Conservation (phyloP, 2,888 invertebrate species). For the Cynaeus angustus region DNA sequence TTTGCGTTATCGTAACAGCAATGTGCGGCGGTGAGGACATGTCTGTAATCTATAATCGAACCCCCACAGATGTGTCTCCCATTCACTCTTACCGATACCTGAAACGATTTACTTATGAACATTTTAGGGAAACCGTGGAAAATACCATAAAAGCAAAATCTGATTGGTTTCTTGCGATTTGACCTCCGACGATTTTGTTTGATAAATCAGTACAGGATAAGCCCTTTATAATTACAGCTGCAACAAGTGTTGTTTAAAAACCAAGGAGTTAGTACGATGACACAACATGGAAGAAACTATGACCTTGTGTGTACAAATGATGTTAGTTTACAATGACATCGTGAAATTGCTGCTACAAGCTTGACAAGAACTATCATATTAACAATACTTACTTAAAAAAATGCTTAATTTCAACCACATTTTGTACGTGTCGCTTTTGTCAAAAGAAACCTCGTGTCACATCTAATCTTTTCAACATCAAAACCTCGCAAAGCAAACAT, state of each 20-base stretch:
- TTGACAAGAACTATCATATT: neutral
- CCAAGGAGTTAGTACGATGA: too few relatives aligned
- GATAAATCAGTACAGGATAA: neutral
- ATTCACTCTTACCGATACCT: conserved; percentile 50
- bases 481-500: conserved; percentile 21
- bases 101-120: conserved; percentile 12
- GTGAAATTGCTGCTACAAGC: too few relatives aligned
- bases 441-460: conserved; percentile 28
- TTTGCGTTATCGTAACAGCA: conserved; percentile 49
- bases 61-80: conserved; percentile 52
- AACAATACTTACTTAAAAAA: conserved; percentile 13
- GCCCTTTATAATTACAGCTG: neutral
- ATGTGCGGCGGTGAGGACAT: conserved; percentile 54
- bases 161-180: conserved; percentile 4
- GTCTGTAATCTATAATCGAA: conserved; percentile 47
- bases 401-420: conserved; percentile 5
- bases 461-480: conserved; percentile 34
- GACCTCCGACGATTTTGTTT: conserved; percentile 38
- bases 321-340: too few relatives aligned
- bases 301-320: too few relatives aligned
- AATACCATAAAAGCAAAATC: conserved; percentile 40
- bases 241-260: neutral
- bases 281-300: too few relatives aligned
- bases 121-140: neutral
- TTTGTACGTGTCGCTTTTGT: neutral